Evolutionary conservation across 2,888 invertebrate genomes (phyloP).

Genomic region (Thymelicus acteon): DNA sequence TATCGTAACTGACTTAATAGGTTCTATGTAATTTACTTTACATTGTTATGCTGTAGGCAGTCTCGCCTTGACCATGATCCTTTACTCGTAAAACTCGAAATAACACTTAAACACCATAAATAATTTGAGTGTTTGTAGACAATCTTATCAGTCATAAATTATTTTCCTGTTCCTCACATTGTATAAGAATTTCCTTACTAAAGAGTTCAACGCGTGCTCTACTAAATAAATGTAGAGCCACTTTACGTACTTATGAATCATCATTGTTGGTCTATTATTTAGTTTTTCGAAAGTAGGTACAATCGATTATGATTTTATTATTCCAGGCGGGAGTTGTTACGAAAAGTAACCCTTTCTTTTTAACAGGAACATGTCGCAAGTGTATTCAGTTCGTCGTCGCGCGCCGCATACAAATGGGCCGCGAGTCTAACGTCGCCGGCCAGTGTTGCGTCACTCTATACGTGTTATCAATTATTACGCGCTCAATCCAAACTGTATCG

Average conservation of each 20-base stretch:
- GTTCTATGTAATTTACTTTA: no score
- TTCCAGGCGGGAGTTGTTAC: constrained; percentile 51
- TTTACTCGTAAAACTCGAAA: no score
- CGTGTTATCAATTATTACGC: constrained; percentile 38
- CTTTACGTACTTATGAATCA: background rate
- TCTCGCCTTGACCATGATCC: no score
- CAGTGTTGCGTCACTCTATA: constrained; percentile 31
- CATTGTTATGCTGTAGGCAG: no score
- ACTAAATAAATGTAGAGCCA: background rate
- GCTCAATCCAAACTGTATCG: constrained; percentile 26
- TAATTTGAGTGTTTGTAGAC: no score
- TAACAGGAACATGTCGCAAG: constrained; percentile 54
- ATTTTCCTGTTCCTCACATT: background rate
- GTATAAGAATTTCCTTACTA: background rate
- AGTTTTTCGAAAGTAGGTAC: background rate
- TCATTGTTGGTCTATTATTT: background rate
- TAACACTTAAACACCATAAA: no score
- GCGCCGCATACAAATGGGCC: constrained; percentile 53
- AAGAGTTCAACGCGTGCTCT: constrained; percentile 29
- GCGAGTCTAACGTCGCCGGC: constrained; percentile 32
- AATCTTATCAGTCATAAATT: no score
- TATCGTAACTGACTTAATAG: no score
- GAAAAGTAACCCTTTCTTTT: constrained; percentile 49
- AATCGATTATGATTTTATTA: constrained; percentile 45
- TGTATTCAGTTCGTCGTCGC: constrained; percentile 47